Evolutionary conservation across 1,140 invertebrate species (phyloP), one percentile per base, ranked within the genome.

Genomic region (Parapsyche elsis): DNA sequence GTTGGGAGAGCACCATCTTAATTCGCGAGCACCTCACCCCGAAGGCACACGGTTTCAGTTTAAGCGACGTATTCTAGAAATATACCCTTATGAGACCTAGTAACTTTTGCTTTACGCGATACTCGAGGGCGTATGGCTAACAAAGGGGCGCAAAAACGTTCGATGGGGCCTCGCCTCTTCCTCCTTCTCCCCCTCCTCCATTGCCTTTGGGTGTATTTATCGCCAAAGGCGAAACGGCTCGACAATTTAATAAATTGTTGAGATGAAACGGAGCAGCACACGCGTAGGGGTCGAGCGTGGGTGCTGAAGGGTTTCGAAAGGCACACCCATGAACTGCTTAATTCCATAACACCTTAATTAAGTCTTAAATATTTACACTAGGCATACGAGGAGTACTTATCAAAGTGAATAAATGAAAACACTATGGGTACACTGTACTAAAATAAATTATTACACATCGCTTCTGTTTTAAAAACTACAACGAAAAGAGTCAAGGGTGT

Each of bases 191-290:
- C 10, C 49, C 30, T 7, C 30, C 30, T 38, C 30, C 30, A 7
- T 38, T 7, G 30, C 30, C 30, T 38, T 61, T 21, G 57, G 57
- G 57, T 61, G 57, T 61, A 19, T 61, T 46, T 38, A 74, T 74
- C 45, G 71, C 71, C 71, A 19, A 38, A 74, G 71, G 71, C 71
- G 24, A 61, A 74, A 74, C 71, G 45, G 30, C 71, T 74, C 45
- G 45, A 16, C 71, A 74, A 74, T 74, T 74, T 74, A 74, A 74
- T 74, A 74, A 74, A 74, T 74, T 74, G 71, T 61, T 45, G 71
- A 44, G 71, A 74, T 45, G 70, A 14, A 38, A 30, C 70, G n/a
- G 14, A 67, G 21, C 61, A 30, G 23, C 23, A 44, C 19, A 71
- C 70, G 70, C 30, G 26, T 26, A 38, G 5, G 19, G 24, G 70